These are phyloP conservation scores for Cryptophagus acutangulus DNA, from an alignment of 2,888 invertebrate genomes.

Conservation along the genomic window DNA sequence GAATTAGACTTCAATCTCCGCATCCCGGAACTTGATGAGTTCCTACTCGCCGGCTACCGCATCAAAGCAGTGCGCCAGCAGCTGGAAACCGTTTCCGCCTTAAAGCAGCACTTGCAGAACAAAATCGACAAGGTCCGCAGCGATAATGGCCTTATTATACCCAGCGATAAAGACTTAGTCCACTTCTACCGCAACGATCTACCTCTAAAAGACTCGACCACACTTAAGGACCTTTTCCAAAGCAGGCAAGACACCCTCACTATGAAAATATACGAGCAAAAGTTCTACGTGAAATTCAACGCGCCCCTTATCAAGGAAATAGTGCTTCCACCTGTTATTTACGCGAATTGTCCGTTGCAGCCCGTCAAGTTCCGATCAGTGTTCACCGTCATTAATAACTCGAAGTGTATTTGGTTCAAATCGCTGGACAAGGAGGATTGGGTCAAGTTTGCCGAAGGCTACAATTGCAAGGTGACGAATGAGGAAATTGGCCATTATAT, in stretches of 20 bases:
- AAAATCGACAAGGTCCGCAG: too few species aligned
- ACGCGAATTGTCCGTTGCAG: slow-evolving; percentile 70
- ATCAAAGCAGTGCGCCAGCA: too few species aligned
- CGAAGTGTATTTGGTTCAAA: slow-evolving; percentile 66
- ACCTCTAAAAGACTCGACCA: too few species aligned
- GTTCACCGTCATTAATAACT: slow-evolving; percentile 54
- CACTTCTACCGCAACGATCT: too few species aligned
- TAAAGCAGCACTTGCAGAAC: too few species aligned
- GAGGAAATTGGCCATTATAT: slow-evolving; percentile 63
- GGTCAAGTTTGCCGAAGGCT: slow-evolving; percentile 55
- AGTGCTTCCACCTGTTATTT: slow-evolving; percentile 61
- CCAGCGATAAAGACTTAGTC: too few species aligned
- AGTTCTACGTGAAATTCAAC: slow-evolving; percentile 64
- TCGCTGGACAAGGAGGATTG: slow-evolving; percentile 52
- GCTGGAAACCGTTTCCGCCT: too few species aligned
- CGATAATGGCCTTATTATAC: too few species aligned
- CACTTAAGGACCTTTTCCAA: neutral
- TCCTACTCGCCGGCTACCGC: too few species aligned
- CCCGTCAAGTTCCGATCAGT: slow-evolving; percentile 63
- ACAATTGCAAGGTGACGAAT: slow-evolving; percentile 55
- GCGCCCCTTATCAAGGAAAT: slow-evolving; percentile 65
- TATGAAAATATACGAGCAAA: slow-evolving; percentile 46
- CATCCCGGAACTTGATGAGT: too few species aligned
- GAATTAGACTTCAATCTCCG: too few species aligned
- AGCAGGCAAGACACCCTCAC: neutral